phyloP scores from a whole-genome alignment of 2,113 vertebrate species.

The Oncorhynchus keta region DNA sequence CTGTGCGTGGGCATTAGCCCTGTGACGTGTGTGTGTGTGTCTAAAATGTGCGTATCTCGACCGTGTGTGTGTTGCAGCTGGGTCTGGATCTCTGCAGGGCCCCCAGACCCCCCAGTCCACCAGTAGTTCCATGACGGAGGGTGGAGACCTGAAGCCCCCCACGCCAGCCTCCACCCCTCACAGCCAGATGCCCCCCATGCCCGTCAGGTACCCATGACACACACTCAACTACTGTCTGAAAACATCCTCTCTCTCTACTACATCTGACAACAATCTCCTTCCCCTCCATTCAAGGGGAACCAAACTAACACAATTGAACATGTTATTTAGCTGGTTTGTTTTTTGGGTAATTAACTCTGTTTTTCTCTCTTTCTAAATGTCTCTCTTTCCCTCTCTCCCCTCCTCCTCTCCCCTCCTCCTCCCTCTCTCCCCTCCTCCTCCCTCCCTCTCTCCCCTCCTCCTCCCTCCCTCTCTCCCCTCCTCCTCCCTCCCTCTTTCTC shows the following conservation, averaged over 20 bases:
- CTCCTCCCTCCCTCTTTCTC: no score
- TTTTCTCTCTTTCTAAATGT: no score
- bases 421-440: no score
- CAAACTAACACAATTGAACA: neutral
- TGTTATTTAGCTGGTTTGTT: no score
- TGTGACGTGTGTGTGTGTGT: neutral
- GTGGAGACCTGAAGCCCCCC: constrained; percentile 97
- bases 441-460: no score
- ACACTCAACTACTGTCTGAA: neutral
- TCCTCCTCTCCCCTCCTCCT: no score
- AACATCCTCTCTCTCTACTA: neutral
- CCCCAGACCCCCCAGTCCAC: constrained; percentile 98
- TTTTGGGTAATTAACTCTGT: no score
- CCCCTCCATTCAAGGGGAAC: neutral
- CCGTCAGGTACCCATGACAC: constrained; percentile 81
- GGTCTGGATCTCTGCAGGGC: constrained; percentile 97
- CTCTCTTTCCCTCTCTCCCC: neutral
- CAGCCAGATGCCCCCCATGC: constrained; percentile 92
- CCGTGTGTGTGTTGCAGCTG: constrained; percentile 75
- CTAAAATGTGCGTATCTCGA: neutral
- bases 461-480: no score
- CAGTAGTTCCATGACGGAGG: constrained; percentile 98
- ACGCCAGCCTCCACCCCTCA: constrained; percentile 96
- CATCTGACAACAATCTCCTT: neutral
- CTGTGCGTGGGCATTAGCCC: no score